phyloP scores from a whole-genome alignment of 2,888 invertebrate genomes.

The Pecten maximus region DNA sequence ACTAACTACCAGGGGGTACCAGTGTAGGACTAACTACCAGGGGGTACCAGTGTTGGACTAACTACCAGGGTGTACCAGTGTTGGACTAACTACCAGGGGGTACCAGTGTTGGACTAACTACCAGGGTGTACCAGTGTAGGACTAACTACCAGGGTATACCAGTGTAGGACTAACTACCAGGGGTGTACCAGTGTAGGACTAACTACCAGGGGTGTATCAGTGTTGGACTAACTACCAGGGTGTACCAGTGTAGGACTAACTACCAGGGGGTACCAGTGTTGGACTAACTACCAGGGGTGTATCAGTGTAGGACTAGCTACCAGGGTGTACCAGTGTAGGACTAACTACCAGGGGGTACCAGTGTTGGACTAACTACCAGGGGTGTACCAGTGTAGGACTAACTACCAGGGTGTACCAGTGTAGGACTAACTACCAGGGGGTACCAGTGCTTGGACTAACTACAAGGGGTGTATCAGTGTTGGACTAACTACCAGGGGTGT shows the following conservation, averaged over 20 bases:
- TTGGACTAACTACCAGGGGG: too few species aligned
- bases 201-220: background rate
- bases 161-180: background rate
- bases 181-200: background rate
- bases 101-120: too few species aligned
- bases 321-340: background rate
- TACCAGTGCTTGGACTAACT: too few species aligned
- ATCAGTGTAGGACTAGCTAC: background rate
- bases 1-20: background rate
- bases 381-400: background rate
- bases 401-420: background rate
- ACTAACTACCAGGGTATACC: background rate
- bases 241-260: background rate
- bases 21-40: background rate
- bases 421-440: background rate
- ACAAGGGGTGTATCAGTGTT: background rate
- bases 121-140: background rate
- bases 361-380: conserved; percentile 3
- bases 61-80: too few species aligned
- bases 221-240: background rate
- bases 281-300: conserved; percentile 2
- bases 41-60: background rate
- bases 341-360: background rate
- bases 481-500: background rate
- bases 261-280: background rate